Evolutionary conservation across 2,797 vertebrate species (phyloP), one percentile per base, ranked within the genome.

Genomic region (Enteromius trimaculatus): DNA sequence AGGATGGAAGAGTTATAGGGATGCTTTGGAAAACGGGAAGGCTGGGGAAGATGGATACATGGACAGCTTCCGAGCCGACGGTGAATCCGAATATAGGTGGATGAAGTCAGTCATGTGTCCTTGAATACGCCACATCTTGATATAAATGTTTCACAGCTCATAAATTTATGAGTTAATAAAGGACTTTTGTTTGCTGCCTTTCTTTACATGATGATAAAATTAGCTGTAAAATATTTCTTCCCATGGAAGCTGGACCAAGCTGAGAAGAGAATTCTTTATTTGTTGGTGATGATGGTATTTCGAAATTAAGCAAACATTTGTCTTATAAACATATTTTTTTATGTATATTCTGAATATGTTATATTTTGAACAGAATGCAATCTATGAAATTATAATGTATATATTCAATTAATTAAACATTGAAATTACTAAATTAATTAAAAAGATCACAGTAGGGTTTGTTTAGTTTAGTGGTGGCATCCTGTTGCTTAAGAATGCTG

Each of bases 1-100:
- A 84, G 76, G 78, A 82, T 77, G 86, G 85, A 86, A 84, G 83
- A 86, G 85, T 91, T 89, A 90, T 88, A 87, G 55, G 84, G 83
- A 88, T 83, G 75, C 75, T 81, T 82, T 84, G 55, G 78, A 80
- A 72, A 77, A 84, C 62, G 53, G 82, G 83, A 85, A 79, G 64
- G 78, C 64, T 84, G 49, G 53, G 53, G 69, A 79, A 88, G 83
- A 87, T 89, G 86, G 85, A 89, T 86, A 78, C 71, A 68, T 64
- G 77, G 86, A 91, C 68, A 69, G 74, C 85, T 82, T 85, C 55
- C 34, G 53, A 80, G 70, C 19, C 0, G 70, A 62, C 81, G n/a
- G 82, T 84, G 65, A 79, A 84, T 31, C 81, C 79, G 68, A 29
- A 80, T 66, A 70, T 39, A 78, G 76, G 60, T 78, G 83, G 81